Evolutionary conservation across 2,113 vertebrate species (phyloP).

Genomic region (Bubo bubo): DNA sequence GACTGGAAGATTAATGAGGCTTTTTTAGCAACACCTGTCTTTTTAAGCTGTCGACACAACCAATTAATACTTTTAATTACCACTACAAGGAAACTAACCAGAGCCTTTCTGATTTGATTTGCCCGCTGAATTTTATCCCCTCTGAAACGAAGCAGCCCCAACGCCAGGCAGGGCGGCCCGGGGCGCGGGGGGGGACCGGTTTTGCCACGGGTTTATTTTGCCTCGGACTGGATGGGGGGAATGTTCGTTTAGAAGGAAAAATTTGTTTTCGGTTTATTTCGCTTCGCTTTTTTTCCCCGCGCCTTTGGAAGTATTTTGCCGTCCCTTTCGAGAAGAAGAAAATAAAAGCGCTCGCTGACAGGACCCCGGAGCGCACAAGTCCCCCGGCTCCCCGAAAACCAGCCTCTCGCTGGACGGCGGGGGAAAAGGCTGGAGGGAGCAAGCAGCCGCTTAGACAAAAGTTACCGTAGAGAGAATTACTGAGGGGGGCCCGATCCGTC

Average conservation of each 20-base stretch:
- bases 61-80: conserved; percentile 70
- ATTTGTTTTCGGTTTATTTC: background rate
- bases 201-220: background rate
- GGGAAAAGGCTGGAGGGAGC: background rate
- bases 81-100: conserved; percentile 48
- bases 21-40: conserved; percentile 61
- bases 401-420: background rate
- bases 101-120: conserved; percentile 36
- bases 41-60: conserved; percentile 50
- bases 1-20: conserved; percentile 65
- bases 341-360: background rate
- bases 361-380: background rate
- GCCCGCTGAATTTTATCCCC: background rate
- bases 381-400: background rate
- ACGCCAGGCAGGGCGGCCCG: background rate
- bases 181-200: too few relatives aligned
- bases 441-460: background rate
- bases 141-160: background rate
- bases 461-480: background rate
- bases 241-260: background rate
- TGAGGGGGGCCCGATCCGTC: fast-evolving
- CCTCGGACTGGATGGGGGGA: background rate
- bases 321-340: background rate
- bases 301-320: background rate
- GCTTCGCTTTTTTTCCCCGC: background rate